These are phyloP conservation scores for Dasypogon diadema DNA, from an alignment of 2,888 invertebrate species.

Conservation along the genomic window DNA sequence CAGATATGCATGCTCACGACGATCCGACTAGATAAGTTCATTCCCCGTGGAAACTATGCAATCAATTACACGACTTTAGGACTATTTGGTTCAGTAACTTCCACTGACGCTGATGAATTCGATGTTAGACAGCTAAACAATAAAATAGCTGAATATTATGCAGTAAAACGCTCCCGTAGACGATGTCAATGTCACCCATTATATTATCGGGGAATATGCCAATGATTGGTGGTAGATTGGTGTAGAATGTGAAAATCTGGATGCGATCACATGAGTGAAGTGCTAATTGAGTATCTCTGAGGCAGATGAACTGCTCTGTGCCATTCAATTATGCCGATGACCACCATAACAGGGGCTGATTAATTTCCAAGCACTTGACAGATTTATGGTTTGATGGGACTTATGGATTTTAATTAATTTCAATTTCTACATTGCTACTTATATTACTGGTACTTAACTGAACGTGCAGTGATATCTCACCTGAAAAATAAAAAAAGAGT, in stretches of 20 bases:
- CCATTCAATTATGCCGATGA: slow-evolving; percentile 27
- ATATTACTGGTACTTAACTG: no score
- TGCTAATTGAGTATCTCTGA: slow-evolving; percentile 29
- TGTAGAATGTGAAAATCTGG: slow-evolving; percentile 32
- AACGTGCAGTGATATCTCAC: no score
- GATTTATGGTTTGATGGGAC: slow-evolving; percentile 16
- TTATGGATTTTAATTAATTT: no score
- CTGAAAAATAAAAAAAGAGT: no score
- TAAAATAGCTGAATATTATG: not conserved
- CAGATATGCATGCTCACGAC: not conserved
- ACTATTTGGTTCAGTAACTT: slow-evolving; percentile 18
- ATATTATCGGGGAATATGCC: slow-evolving; percentile 1
- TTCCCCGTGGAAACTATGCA: slow-evolving; percentile 3
- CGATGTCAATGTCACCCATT: slow-evolving; percentile 14
- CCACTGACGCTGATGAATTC: slow-evolving; percentile 12
- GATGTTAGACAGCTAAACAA: slow-evolving; percentile 8
- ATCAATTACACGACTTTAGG: slow-evolving; percentile 30
- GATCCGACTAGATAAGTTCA: not conserved
- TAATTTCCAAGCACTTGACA: slow-evolving; percentile 28
- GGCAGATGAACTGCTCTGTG: slow-evolving; percentile 27
- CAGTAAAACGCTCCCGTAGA: not conserved
- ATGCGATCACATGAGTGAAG: slow-evolving; percentile 14
- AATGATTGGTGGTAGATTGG: slow-evolving; percentile 17
- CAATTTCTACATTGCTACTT: no score
- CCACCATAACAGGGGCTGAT: not conserved